Evolutionary conservation across 2,888 invertebrate genomes (phyloP).

Genomic region (Anodontia alba): DNA sequence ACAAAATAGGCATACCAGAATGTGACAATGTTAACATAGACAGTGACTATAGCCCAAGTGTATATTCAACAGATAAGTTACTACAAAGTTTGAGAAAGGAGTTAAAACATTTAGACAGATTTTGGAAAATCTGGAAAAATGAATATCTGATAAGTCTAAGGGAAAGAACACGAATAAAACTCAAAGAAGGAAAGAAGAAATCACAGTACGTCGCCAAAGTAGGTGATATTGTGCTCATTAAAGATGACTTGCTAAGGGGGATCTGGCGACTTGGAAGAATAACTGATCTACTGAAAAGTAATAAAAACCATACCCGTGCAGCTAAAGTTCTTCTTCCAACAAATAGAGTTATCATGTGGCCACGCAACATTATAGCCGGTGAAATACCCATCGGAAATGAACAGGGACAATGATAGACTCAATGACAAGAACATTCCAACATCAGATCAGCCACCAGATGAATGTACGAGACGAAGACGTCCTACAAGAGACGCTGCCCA

Average conservation of each 20-base stretch:
- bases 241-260: neutral
- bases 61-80: too few species aligned
- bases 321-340: constrained; percentile 1
- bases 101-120: constrained; percentile 13
- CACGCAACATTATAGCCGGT: constrained; percentile 2
- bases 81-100: neutral
- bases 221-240: constrained; percentile 17
- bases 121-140: constrained; percentile 32
- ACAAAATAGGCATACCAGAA: constrained; percentile 23
- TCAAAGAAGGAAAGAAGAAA: constrained; percentile 16
- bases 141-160: constrained; percentile 37
- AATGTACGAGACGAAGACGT: neutral
- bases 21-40: constrained; percentile 16
- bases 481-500: neutral
- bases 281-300: neutral
- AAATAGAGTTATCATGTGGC: neutral
- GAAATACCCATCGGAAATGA: neutral
- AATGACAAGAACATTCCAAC: neutral
- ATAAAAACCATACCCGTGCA: neutral
- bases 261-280: neutral
- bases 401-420: neutral
- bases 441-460: neutral
- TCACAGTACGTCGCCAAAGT: neutral
- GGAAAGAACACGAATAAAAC: constrained; percentile 22
- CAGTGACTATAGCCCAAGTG: neutral